Base-by-base conservation (phyloP, 2,113 vertebrate genomes). In the Merops nubicus region DNA sequence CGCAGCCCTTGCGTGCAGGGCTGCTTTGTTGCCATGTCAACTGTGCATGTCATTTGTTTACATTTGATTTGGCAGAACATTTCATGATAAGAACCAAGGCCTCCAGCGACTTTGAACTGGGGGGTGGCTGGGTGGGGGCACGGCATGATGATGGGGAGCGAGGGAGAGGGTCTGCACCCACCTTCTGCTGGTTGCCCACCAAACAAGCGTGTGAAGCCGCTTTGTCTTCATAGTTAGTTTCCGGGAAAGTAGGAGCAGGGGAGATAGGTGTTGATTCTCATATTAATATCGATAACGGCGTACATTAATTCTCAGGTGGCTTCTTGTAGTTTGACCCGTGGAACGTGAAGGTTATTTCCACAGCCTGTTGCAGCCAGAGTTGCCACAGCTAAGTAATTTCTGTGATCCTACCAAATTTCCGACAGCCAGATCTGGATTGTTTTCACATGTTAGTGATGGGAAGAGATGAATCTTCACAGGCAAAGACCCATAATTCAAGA, bases 41-140 rank as follows among this genome's bases (percentile, higher is more conserved):
- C 97, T 95, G 93, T 97, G 97, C 96, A 97, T 98, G 97, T 97
- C 95, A 97, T 97, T 97, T 97, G 96, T 97, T 98, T 97, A 97
- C 96, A 94, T 97, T 96, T 96, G 96, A 97, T 96, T 96, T 97
- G 96, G 95, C 96, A 97, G 95, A 95, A 97, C 89, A 95, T 96
- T 97, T 96, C 89, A 95, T 83, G 97, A 97, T 97, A 97, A 97
- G 96, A 97, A 93, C 93, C 95, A 96, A 97, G 96, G 96, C 96
- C 97, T 97, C 96, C 8, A 65, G 94, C n/a, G 50, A 94, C 92
- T 97, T 95, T 97, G 96, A 94, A 95, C 91, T 68, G 65, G 67
- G 77, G 88, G 92, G 19, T 79, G 91, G 45, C 68, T 59, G 67
- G 73, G 85, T 64, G 63, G 89, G 91, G 57, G 33, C 87, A 33